Percentiles rank a stretch among this genome's conserved stretches.
Evolutionary conservation across 2,888 invertebrate genomes (phyloP).

Genomic region (Girardia tigrina): DNA sequence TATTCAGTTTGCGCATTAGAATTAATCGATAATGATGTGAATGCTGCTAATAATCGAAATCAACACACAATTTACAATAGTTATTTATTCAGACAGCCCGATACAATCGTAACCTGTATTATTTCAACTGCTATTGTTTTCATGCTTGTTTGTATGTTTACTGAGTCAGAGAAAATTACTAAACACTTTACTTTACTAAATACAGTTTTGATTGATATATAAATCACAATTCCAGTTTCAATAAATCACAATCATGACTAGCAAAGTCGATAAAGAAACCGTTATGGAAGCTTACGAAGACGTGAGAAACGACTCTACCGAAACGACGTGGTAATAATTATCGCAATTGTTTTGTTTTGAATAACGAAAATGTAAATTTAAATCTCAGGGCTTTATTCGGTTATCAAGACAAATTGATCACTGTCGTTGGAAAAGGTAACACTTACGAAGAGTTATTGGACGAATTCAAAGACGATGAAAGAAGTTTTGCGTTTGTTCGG

Average conservation of each 20-base stretch:
- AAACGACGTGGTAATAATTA: conserved; percentile 16
- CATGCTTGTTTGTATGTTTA: not conserved
- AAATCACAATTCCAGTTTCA: not conserved
- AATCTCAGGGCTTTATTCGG: conserved; percentile 30
- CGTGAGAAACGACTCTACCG: conserved; percentile 23
- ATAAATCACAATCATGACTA: not conserved
- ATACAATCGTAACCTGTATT: not conserved
- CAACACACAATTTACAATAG: not conserved
- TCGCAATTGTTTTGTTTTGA: too few species aligned
- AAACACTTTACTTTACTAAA: not conserved
- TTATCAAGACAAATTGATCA: conserved; percentile 20
- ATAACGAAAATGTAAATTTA: too few species aligned
- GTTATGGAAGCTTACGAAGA: conserved; percentile 20
- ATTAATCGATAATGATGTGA: too few species aligned
- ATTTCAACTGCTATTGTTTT: not conserved
- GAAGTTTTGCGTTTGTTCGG: conserved; percentile 60
- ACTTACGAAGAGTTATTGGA: not conserved
- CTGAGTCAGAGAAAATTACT: not conserved
- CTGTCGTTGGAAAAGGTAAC: conserved; percentile 13
- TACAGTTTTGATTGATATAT: not conserved
- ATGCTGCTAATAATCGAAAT: not conserved
- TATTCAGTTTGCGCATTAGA: too few species aligned
- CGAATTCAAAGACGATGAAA: conserved; percentile 55
- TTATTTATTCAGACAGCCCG: not conserved
- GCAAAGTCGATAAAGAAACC: conserved; percentile 26